Percentiles rank a stretch among this genome's conserved stretches.
Conservation (phyloP, 2,113 vertebrate genomes). For the Varanus komodoensis region DNA sequence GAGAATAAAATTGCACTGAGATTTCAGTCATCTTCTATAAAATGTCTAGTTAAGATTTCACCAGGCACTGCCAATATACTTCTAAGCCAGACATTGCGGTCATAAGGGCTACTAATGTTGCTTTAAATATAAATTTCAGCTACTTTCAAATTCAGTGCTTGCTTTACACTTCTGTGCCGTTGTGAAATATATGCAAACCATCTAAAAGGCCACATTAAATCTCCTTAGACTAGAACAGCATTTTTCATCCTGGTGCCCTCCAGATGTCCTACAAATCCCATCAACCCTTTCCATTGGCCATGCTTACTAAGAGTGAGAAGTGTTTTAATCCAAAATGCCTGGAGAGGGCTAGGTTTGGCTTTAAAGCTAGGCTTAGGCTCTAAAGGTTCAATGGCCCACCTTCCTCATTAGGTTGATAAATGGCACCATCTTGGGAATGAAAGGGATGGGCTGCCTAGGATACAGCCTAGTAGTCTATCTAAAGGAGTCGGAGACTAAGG, state of each 20-base stretch:
- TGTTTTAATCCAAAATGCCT: no score
- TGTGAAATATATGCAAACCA: not conserved
- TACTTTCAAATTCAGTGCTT: not conserved
- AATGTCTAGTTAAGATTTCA: not conserved
- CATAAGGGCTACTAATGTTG: not conserved
- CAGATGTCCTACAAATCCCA: no score
- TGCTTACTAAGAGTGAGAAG: no score
- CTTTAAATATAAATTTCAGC: not conserved
- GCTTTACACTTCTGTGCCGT: not conserved
- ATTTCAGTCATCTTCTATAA: not conserved
- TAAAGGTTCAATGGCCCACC: not conserved
- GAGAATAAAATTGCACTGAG: not conserved
- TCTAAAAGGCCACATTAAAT: not conserved
- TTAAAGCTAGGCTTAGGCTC: no score
- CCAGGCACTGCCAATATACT: not conserved
- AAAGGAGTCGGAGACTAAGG: no score
- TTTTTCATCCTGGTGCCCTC: no score
- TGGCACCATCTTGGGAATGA: not conserved
- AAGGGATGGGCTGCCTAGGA: not conserved
- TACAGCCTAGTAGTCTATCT: no score
- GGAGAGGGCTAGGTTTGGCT: no score
- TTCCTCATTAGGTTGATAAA: not conserved
- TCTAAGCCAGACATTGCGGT: not conserved
- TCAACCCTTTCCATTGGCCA: no score
- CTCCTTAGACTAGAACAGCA: not conserved